Conservation (phyloP, 2,113 vertebrate species). For the Nycticebus coucang region DNA sequence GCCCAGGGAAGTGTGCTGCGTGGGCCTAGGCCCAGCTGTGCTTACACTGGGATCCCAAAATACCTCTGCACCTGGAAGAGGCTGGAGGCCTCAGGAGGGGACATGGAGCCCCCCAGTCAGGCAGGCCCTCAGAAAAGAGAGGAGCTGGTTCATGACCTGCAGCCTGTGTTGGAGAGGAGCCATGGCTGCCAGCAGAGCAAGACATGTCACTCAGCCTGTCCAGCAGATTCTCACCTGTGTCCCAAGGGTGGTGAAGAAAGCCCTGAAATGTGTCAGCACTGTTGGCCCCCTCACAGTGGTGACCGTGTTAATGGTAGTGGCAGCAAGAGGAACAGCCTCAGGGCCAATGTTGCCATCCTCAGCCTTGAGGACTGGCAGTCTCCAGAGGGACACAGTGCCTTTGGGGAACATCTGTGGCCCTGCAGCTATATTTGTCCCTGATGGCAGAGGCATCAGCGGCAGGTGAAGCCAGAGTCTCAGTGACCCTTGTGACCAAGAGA, state of each 20-base stretch:
- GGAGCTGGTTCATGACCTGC: neutral
- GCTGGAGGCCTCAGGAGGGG: neutral
- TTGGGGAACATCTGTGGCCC: neutral
- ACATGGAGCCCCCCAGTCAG: neutral
- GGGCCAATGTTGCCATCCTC: neutral
- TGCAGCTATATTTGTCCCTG: neutral
- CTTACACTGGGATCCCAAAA: conserved; percentile 43
- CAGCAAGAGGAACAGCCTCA: neutral
- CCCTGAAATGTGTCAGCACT: accelerated
- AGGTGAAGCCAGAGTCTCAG: neutral
- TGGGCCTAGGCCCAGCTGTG: conserved; percentile 58
- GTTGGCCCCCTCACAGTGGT: neutral
- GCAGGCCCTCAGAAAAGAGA: neutral
- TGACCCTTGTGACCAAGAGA: neutral
- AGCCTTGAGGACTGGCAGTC: neutral
- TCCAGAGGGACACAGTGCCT: neutral
- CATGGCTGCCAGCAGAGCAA: neutral
- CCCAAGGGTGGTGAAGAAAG: neutral
- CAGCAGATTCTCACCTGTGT: neutral
- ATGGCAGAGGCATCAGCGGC: neutral
- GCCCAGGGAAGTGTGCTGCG: neutral
- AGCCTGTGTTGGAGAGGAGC: neutral
- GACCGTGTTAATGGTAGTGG: neutral
- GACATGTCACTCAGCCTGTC: neutral
- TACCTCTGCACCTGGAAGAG: neutral